These are phyloP conservation scores for Tichodroma muraria DNA, from an alignment of 2,113 vertebrate species.

Conservation along the genomic window DNA sequence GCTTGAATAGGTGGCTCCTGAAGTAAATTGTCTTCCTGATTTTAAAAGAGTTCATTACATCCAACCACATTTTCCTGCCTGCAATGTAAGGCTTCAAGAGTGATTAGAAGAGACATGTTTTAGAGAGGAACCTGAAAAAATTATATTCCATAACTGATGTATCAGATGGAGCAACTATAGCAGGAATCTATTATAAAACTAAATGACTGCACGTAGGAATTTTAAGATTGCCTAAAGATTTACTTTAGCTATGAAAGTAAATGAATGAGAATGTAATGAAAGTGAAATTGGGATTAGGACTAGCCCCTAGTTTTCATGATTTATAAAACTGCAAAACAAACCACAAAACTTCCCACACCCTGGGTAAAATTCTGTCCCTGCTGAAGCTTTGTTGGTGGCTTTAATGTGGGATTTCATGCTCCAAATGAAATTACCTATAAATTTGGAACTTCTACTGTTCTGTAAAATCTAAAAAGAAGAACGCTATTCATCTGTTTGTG, in stretches of 20 bases:
- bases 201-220: neutral
- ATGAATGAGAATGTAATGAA: neutral
- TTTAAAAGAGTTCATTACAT: slow-evolving; percentile 6
- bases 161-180: neutral
- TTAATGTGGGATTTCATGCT: neutral
- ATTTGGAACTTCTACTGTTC: neutral
- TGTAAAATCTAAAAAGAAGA: neutral
- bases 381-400: neutral
- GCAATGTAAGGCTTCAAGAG: neutral
- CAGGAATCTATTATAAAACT: neutral
- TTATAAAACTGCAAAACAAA: neutral
- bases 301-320: neutral
- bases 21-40: neutral
- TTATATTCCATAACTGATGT: neutral
- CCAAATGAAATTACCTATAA: neutral
- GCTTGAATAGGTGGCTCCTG: neutral
- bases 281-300: neutral
- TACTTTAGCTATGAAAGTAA: neutral
- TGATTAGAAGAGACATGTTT: neutral
- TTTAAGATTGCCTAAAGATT: neutral
- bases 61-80: neutral
- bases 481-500: fast-evolving
- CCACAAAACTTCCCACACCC: neutral
- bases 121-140: neutral
- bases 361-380: neutral